These are phyloP conservation scores for Tromatobia lineatoria DNA, from an alignment of 2,888 invertebrate species.

Conservation along the genomic window DNA sequence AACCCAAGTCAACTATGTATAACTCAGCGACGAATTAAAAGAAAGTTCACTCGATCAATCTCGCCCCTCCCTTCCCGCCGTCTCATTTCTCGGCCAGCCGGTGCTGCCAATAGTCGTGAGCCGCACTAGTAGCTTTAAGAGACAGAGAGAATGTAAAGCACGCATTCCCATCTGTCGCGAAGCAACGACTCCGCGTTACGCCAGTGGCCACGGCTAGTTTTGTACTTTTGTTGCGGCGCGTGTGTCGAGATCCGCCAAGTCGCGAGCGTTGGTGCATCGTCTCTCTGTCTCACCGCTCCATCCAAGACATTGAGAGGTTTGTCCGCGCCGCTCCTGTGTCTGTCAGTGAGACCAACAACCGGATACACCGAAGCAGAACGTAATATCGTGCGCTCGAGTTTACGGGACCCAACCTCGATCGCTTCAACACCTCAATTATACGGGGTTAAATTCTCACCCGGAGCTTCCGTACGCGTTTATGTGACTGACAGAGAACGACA, in stretches of 20 bases:
- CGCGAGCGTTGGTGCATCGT: conserved; percentile 33
- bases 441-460: conserved; percentile 41
- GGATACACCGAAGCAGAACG: not conserved
- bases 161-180: conserved; percentile 41
- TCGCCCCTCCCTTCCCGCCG: conserved; percentile 1
- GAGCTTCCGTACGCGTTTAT: conserved; percentile 7
- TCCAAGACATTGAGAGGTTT: not conserved
- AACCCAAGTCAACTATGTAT: conserved; percentile 30
- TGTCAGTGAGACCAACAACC: conserved; percentile 12
- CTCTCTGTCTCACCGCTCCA: conserved; percentile 18
- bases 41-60: not conserved
- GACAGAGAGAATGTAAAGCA: conserved; percentile 1
- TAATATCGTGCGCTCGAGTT: conserved; percentile 38
- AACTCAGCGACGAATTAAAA: conserved; percentile 8
- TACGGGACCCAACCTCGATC: conserved; percentile 23
- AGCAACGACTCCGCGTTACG: conserved; percentile 42
- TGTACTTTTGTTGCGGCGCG: conserved; percentile 75
- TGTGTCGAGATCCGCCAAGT: conserved; percentile 66
- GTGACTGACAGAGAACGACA: conserved; percentile 35
- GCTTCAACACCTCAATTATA: conserved; percentile 12
- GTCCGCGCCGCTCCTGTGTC: too few species aligned
- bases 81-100: not conserved
- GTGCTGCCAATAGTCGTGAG: conserved; percentile 33
- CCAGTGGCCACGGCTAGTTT: conserved; percentile 70
- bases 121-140: not conserved